Conservation (phyloP, 2,797 vertebrate genomes). For the Eulemur mongoz region DNA sequence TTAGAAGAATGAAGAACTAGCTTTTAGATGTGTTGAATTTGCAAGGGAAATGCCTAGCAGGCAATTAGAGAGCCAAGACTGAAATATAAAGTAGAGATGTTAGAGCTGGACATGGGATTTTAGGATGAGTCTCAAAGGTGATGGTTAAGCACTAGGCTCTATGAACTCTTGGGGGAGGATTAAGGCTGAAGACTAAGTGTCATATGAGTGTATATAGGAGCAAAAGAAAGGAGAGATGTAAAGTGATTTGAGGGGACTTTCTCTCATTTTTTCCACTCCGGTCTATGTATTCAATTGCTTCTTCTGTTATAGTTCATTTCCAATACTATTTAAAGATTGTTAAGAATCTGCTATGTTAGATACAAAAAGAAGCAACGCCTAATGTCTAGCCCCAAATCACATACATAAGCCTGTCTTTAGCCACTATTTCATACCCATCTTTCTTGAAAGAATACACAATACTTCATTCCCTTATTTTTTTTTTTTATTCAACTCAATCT, state of each 20-base stretch:
- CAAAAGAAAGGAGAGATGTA: neutral
- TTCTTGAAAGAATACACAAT: neutral
- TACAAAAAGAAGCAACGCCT: neutral
- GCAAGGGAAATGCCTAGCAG: conserved; percentile 19
- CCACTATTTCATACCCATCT: neutral
- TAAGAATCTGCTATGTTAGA: neutral
- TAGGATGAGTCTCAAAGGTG: neutral
- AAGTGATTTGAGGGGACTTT: neutral
- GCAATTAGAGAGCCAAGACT: neutral
- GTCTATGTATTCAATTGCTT: neutral
- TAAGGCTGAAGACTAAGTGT: neutral
- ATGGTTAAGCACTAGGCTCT: neutral
- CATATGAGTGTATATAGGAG: neutral
- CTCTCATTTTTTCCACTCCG: neutral
- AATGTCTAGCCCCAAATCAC: neutral
- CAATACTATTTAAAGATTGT: neutral
- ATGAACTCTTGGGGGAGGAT: neutral
- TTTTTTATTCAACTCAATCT: neutral
- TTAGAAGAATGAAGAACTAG: neutral
- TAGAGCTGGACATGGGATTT: conserved; percentile 19
- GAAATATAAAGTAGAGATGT: conserved; percentile 37
- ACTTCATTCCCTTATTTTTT: neutral
- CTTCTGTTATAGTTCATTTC: neutral
- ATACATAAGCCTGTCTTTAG: neutral
- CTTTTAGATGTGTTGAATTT: neutral